A percentile compares a stretch with the other conserved stretches of the same genome.
These are phyloP conservation scores for Mobula hypostoma DNA, from an alignment of 2,113 vertebrate species.

Conservation along the genomic window DNA sequence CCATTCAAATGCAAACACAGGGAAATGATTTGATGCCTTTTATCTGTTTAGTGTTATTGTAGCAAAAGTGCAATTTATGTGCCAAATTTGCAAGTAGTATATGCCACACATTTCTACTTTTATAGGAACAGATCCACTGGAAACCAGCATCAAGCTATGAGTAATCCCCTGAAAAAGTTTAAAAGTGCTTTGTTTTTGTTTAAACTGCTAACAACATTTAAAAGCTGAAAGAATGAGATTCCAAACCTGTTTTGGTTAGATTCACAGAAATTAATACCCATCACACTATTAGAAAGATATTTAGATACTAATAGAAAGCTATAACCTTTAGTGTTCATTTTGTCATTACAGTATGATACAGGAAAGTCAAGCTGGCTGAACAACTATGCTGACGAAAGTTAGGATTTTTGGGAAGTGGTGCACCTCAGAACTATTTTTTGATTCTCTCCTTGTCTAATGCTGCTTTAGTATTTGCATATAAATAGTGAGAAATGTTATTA, in stretches of 20 bases:
- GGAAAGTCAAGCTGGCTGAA: not conserved
- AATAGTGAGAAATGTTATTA: not conserved
- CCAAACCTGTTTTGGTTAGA: not conserved
- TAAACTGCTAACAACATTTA: not conserved
- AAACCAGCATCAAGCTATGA: not conserved
- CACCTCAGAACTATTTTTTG: not conserved
- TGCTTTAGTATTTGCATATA: not conserved
- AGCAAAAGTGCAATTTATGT: not conserved
- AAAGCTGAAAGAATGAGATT: not conserved
- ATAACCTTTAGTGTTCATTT: not conserved
- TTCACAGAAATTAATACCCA: not conserved
- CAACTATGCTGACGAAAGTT: not conserved
- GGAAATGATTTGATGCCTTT: not conserved
- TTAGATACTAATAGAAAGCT: not conserved
- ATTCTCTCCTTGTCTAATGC: not conserved
- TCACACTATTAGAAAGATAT: not conserved
- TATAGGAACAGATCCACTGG: not conserved
- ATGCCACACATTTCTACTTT: not conserved
- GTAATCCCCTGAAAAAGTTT: not conserved
- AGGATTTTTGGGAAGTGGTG: not conserved
- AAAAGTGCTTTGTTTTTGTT: not conserved
- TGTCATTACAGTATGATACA: not conserved
- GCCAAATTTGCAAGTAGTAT: not conserved
- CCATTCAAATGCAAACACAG: not conserved
- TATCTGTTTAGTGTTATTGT: not conserved